Conservation (phyloP, 2,888 invertebrate species). For the Tillus elongatus region DNA sequence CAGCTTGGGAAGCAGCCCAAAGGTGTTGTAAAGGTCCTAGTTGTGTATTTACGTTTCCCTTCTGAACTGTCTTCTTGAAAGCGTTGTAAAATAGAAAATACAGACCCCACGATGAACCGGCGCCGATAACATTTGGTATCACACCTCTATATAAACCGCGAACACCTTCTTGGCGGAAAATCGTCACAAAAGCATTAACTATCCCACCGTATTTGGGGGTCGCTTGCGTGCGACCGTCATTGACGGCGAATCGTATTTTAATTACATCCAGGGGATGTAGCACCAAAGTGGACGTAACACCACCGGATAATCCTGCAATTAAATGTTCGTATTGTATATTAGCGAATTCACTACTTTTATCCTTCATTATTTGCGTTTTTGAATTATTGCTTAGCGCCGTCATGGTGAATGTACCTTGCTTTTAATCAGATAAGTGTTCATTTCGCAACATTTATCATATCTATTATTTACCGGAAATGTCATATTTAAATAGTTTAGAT, state of each 20-base stretch:
- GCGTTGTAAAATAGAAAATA: conserved; percentile 96
- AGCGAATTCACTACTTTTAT: conserved; percentile 35
- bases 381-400: conserved; percentile 11
- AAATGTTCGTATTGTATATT: conserved; percentile 84
- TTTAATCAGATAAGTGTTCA: too few relatives aligned
- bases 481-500: too few relatives aligned
- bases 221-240: conserved; percentile 71
- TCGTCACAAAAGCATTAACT: conserved; percentile 70
- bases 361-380: conserved; percentile 4
- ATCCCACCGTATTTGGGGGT: conserved; percentile 84
- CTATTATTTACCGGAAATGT: too few relatives aligned
- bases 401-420: too few relatives aligned
- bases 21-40: conserved; percentile 78
- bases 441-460: too few relatives aligned
- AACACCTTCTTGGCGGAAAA: conserved; percentile 78
- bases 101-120: conserved; percentile 94
- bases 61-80: conserved; percentile 83
- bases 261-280: conserved; percentile 95
- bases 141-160: conserved; percentile 91
- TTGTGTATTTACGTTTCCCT: conserved; percentile 68
- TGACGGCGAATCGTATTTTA: conserved; percentile 97
- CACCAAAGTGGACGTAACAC: conserved; percentile 85
- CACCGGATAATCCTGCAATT: conserved; percentile 91
- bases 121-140: conserved; percentile 94
- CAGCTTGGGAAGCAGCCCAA: conserved; percentile 84